Evolutionary conservation across 2,888 invertebrate genomes (phyloP).

Genomic region (Loripinus fragilis): DNA sequence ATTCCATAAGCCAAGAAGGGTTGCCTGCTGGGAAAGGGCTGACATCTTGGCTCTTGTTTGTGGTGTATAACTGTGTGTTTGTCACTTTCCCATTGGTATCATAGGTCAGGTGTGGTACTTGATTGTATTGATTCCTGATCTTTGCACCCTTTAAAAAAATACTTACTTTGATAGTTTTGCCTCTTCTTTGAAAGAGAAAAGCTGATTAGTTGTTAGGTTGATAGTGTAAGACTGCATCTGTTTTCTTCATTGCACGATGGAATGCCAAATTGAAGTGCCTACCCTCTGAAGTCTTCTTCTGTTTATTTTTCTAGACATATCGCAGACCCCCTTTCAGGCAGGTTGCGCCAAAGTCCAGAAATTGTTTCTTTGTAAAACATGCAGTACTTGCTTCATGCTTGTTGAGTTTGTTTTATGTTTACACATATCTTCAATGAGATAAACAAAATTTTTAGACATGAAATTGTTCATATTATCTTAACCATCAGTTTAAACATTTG

Average conservation of each 20-base stretch:
- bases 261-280: not conserved
- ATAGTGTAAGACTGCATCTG: not conserved
- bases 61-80: too few relatives aligned
- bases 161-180: too few relatives aligned
- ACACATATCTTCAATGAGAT: not conserved
- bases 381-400: not conserved
- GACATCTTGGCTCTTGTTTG: too few relatives aligned
- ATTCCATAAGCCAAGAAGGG: too few relatives aligned
- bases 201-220: not conserved
- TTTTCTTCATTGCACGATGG: not conserved
- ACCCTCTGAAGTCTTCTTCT: conserved; percentile 3
- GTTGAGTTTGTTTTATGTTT: not conserved
- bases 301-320: conserved; percentile 26
- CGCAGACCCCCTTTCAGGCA: conserved; percentile 7
- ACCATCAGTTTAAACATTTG: not conserved
- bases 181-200: too few relatives aligned
- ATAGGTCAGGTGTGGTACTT: too few relatives aligned
- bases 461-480: not conserved
- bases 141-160: too few relatives aligned
- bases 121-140: too few relatives aligned
- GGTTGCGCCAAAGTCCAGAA: not conserved
- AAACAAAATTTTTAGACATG: not conserved
- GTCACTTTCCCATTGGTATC: too few relatives aligned
- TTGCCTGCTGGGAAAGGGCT: too few relatives aligned
- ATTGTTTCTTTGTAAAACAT: conserved; percentile 14